These are phyloP conservation scores for Linyphia triangularis DNA, from an alignment of 2,888 invertebrate species.

Conservation along the genomic window DNA sequence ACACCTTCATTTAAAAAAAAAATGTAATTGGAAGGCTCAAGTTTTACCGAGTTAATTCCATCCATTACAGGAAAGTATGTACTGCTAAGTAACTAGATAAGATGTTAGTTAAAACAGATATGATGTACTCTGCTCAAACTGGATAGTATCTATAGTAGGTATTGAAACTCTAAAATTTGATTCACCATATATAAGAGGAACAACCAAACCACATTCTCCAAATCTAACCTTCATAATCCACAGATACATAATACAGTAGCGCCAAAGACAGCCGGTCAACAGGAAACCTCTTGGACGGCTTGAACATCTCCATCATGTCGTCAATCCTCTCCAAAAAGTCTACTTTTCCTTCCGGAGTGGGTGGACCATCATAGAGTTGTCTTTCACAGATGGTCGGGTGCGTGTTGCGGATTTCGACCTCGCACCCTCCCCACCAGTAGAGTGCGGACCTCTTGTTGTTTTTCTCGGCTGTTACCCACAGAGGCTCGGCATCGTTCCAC, in stretches of 20 bases:
- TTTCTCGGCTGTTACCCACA: slow-evolving; percentile 77
- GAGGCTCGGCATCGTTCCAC: slow-evolving; percentile 77
- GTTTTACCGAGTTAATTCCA: no score
- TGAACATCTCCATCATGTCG: slow-evolving; percentile 56
- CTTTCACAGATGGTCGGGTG: slow-evolving; percentile 69
- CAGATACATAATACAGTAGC: slow-evolving; percentile 69
- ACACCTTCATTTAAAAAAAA: no score
- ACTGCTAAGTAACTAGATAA: no score
- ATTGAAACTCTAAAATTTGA: no score
- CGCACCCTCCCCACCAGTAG: slow-evolving; percentile 77
- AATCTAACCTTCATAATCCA: slow-evolving; percentile 67
- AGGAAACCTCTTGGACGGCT: slow-evolving; percentile 20
- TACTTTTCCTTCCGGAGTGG: neutral
- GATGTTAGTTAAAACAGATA: no score
- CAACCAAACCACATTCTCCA: no score
- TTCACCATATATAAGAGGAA: no score
- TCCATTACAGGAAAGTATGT: no score
- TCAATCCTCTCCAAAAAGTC: slow-evolving; percentile 59
- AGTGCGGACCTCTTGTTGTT: slow-evolving; percentile 71
- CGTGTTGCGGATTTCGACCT: slow-evolving; percentile 66
- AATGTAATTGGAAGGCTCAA: no score
- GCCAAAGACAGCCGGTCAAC: slow-evolving; percentile 76
- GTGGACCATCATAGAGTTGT: slow-evolving; percentile 42
- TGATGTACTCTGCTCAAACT: no score
- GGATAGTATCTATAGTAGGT: no score